Conservation (phyloP, 2,113 vertebrate species). For the Anoplopoma fimbria region DNA sequence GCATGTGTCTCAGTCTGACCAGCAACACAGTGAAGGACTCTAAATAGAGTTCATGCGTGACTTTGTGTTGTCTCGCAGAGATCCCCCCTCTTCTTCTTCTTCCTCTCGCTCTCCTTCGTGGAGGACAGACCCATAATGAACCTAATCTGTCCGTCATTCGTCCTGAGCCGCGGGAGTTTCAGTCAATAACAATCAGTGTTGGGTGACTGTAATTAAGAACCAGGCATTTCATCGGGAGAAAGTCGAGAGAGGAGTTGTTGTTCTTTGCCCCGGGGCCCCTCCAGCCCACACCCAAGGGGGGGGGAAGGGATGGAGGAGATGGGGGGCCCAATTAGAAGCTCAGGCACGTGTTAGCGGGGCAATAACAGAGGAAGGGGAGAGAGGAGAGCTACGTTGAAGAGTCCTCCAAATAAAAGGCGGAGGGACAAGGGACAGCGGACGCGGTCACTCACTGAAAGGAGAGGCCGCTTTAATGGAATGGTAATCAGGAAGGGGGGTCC, state of each 20-base stretch:
- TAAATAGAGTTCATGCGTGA: constrained; percentile 55
- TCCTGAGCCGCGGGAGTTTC: constrained; percentile 83
- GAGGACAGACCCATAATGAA: constrained; percentile 84
- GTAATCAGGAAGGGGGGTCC: constrained; percentile 82
- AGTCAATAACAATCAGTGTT: constrained; percentile 90
- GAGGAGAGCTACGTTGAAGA: constrained; percentile 54
- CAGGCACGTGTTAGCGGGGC: constrained; percentile 80
- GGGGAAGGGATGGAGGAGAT: constrained; percentile 34
- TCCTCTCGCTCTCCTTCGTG: constrained; percentile 60
- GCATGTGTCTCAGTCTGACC: background rate
- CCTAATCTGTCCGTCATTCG: constrained; percentile 86
- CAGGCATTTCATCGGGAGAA: constrained; percentile 84
- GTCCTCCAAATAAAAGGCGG: constrained; percentile 79
- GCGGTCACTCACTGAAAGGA: constrained; percentile 76
- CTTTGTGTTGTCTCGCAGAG: constrained; percentile 60
- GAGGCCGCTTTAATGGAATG: constrained; percentile 84
- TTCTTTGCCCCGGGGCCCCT: constrained; percentile 61
- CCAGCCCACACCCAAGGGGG: constrained; percentile 43
- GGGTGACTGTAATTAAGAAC: constrained; percentile 88
- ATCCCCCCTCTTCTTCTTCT: constrained; percentile 34
- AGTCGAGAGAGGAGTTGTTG: constrained; percentile 66
- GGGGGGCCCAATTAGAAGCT: constrained; percentile 84
- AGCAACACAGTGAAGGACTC: constrained; percentile 25
- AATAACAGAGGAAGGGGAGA: constrained; percentile 61
- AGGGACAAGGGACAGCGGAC: constrained; percentile 70